Evolutionary conservation across 2,888 invertebrate species (phyloP), one percentile per base, ranked within the genome.

Genomic region (Rotaria macrura): DNA sequence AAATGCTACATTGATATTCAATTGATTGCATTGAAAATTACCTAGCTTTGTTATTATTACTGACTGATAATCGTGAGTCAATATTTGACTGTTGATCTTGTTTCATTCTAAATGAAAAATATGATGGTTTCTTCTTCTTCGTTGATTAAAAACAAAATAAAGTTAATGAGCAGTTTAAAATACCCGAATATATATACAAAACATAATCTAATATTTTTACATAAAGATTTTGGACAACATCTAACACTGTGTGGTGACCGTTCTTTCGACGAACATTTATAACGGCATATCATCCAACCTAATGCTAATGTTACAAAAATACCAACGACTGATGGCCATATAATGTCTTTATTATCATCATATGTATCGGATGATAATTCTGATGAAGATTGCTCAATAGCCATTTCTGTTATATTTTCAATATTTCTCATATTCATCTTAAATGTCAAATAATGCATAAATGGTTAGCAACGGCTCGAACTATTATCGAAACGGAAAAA

Each of bases 151-250:
- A 29, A 65, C 4, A 0, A 29, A 29, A n/a, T 9, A 14, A 34
- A 49, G 1, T 1, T 49, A 49, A 65, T 74, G 9, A 20, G 20
- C 38, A 20, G 23, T 40, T 1, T 74, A 17, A 43, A 43, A n/a
- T 79, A 79, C 79, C 43, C 43, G 25, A 79, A 43, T 43, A 40
- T 43, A 14, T n/a, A 43, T 6, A 10, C 43, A 79, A 25, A 40
- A n/a, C 79, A 79, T 40, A 79, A n/a, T 79, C 65, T 34, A 65
- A 79, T 79, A n/a, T n/a, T 79, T 43, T 40, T 79, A 79, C 79
- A 79, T 79, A 79, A 43, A 12, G 79, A 43, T 43, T 40, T 43
- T n/a, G 79, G 79, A 79, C 79, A 79, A 43, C 79, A 79, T n/a
- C 43, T 34, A n/a, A 79, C 79, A n/a, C 43, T 43, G 17, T 79